These are phyloP conservation scores for Drosophila rhopaloa DNA, from an alignment of 1,140 invertebrate species.

Conservation along the genomic window DNA sequence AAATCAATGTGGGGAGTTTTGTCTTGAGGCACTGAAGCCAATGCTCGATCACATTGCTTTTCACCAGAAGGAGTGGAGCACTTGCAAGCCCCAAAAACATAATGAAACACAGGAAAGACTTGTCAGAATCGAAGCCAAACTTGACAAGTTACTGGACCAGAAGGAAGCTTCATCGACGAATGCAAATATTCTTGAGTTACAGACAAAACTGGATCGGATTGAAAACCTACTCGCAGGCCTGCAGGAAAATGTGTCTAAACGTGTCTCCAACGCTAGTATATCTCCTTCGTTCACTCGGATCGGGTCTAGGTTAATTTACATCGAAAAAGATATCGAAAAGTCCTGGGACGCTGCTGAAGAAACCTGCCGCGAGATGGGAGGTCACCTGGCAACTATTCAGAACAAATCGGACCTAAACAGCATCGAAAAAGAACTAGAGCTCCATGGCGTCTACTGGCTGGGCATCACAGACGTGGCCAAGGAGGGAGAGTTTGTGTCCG, in stretches of 20 bases:
- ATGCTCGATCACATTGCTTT: background rate
- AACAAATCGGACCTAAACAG: background rate
- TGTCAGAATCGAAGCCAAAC: background rate
- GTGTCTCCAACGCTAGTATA: too few species aligned
- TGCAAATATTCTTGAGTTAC: too few species aligned
- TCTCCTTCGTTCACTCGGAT: too few species aligned
- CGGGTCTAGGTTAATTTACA: background rate
- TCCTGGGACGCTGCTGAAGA: background rate
- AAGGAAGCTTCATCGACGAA: background rate
- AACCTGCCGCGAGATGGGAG: background rate
- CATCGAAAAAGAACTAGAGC: background rate
- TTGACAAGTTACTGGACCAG: background rate
- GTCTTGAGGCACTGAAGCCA: background rate
- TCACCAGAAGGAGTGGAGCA: background rate
- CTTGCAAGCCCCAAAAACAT: background rate
- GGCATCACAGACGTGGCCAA: background rate
- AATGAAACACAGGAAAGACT: background rate
- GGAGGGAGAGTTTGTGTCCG: background rate
- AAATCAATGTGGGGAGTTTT: conserved; percentile 5
- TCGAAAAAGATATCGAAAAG: background rate
- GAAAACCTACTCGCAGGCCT: too few species aligned
- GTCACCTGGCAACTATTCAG: background rate
- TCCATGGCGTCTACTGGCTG: background rate
- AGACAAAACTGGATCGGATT: too few species aligned
- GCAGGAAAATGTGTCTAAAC: too few species aligned